Conservation (phyloP, 2,888 invertebrate species). For the Strigamia crassipes region DNA sequence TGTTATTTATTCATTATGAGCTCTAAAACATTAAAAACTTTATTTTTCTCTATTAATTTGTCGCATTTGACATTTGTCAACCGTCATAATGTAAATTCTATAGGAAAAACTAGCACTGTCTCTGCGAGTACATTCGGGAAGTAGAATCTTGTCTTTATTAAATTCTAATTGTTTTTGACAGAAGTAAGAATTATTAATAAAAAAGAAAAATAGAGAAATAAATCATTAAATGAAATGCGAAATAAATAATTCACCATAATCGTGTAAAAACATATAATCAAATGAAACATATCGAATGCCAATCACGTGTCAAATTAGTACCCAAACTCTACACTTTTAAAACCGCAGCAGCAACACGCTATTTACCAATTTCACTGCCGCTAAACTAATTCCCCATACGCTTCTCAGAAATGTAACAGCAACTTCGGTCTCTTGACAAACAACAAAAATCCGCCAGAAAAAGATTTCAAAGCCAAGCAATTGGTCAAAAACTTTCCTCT, state of each 20-base stretch:
- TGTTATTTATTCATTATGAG: too few species aligned
- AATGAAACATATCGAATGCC: background rate
- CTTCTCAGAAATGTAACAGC: background rate
- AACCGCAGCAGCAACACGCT: too few species aligned
- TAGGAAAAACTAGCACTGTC: too few species aligned
- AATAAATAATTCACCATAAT: background rate
- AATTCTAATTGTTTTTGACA: too few species aligned
- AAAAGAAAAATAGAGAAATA: too few species aligned
- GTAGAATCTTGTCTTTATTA: too few species aligned
- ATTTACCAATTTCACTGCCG: too few species aligned
- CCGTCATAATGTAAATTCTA: background rate
- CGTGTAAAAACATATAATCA: background rate
- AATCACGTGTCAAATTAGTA: background rate
- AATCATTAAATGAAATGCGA: too few species aligned
- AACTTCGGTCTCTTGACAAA: background rate
- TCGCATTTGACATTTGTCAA: background rate
- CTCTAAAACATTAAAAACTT: too few species aligned
- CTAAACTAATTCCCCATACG: too few species aligned
- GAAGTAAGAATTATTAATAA: too few species aligned
- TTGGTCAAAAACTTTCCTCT: background rate
- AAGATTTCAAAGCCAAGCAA: background rate
- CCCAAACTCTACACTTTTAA: background rate
- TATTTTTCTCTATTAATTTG: background rate
- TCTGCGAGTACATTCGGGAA: too few species aligned
- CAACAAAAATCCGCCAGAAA: background rate